Evolutionary conservation across 2,797 vertebrate genomes (phyloP), one percentile per base, ranked within the genome.

Genomic region (Pangasius larnaudii): DNA sequence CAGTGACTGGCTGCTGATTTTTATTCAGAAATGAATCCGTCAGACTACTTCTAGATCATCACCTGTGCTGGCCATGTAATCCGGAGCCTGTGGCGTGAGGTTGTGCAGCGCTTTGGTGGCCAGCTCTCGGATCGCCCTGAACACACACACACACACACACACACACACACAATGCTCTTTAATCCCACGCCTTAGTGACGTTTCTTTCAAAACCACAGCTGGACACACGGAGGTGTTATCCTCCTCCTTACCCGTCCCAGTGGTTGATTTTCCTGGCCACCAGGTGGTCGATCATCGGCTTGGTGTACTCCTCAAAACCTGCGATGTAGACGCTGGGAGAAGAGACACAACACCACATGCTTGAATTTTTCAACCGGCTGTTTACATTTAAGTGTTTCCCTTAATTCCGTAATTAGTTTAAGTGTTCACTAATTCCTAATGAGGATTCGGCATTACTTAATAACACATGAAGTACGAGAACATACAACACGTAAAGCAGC

Each of bases 241-340:
- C 79, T 63, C 16, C 59, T 42, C 83, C 97, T 92, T 93, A 98
- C 99, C 95, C 74, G 24, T 99, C 97, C 98, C 98, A 99, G 91
- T 99, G 98, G 92, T 95, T 97, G 91, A 98, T 95, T 94, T 99
- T 99, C 96, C 95, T 95, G 91, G 94, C 56, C 84, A 98, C 89
- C 92, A 99, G 95, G 93, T 99, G 98, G 87, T 99, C 96, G 5
- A 99, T 98, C 96, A 99, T 95, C 0, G 97, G 93, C 69, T 93
- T 94, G 36, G 98, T 98, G 90, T 99, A 99, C 87, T 99, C 97
- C n/a, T 97, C 92, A 93, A 99, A 99, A 89, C 96, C 93, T 42
- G 98, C 97, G 63, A 99, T 92, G 61, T 96, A 97, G 36, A 97
- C 96, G 89, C 99, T 99, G 92, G 33, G 59, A 87, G 18, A 27